phyloP scores from a whole-genome alignment of 2,888 invertebrate species.

The Pyrgus malvae region DNA sequence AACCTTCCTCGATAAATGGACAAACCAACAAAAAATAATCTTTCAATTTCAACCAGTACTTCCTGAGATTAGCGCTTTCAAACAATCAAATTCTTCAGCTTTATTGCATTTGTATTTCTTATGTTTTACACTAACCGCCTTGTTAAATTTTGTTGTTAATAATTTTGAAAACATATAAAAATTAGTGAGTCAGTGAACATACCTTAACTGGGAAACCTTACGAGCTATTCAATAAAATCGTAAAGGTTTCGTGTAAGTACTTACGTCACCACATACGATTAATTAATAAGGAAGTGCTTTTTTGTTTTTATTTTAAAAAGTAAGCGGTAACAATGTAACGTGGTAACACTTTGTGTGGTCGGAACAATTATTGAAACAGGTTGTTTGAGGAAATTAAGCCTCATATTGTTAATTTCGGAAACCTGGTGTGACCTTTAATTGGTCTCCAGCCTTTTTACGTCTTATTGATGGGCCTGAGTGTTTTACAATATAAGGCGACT shows the following conservation, averaged over 20 bases:
- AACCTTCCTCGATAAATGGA: too few species aligned
- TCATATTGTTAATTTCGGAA: conserved; percentile 7
- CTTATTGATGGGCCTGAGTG: neutral
- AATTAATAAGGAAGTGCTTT: conserved; percentile 22
- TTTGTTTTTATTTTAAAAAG: conserved; percentile 11
- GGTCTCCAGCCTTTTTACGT: neutral
- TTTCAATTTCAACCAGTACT: too few species aligned
- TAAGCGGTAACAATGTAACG: conserved; percentile 7
- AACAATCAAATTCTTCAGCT: too few species aligned
- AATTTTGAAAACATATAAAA: too few species aligned
- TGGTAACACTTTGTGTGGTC: conserved; percentile 19
- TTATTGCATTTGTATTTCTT: neutral
- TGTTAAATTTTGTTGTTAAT: too few species aligned
- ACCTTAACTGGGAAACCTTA: conserved; percentile 4
- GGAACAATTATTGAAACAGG: conserved; percentile 12
- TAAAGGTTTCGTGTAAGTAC: conserved; percentile 16
- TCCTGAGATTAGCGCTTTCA: too few species aligned
- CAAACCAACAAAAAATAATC: too few species aligned
- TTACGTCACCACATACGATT: conserved; percentile 11
- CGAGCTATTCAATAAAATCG: conserved; percentile 9
- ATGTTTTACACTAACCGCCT: too few species aligned
- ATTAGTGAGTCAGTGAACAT: neutral
- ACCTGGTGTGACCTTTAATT: neutral
- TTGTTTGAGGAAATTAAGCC: conserved; percentile 17
- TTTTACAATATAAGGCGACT: too few species aligned